A percentile compares a stretch with the other conserved stretches of the same genome.
Conservation (phyloP, 2,797 vertebrate species). For the Epinephelus malabaricus region DNA sequence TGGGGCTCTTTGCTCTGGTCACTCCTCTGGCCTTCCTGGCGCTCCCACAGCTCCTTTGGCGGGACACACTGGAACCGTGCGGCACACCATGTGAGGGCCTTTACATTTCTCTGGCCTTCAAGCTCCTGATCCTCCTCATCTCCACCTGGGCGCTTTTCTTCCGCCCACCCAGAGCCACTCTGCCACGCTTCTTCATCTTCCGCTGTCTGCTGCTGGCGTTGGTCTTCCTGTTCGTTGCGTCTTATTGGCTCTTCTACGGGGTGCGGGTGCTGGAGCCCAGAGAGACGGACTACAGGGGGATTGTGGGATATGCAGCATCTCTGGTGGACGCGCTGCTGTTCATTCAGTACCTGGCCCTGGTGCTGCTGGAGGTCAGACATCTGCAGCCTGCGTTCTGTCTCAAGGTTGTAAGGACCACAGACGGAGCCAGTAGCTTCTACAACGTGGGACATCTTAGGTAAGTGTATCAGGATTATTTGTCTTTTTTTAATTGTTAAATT, state of each 20-base stretch:
- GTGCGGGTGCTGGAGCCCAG: conserved; percentile 90
- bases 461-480: conserved; percentile 8
- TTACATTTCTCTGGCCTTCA: conserved; percentile 94
- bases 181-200: conserved; percentile 91
- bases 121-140: conserved; percentile 92
- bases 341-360: conserved; percentile 92
- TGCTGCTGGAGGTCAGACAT: conserved; percentile 91
- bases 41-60: conserved; percentile 92
- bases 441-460: conserved; percentile 93
- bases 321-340: conserved; percentile 93
- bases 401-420: conserved; percentile 91
- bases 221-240: conserved; percentile 91
- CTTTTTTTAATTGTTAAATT: neutral
- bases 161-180: conserved; percentile 87
- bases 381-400: conserved; percentile 92
- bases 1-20: conserved; percentile 90
- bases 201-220: conserved; percentile 91
- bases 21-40: conserved; percentile 92
- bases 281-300: conserved; percentile 90
- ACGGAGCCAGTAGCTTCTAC: conserved; percentile 92
- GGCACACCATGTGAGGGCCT: conserved; percentile 94
- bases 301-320: conserved; percentile 92
- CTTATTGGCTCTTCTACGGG: conserved; percentile 95
- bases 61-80: conserved; percentile 89
- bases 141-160: conserved; percentile 94